phyloP scores from a whole-genome alignment of 2,113 vertebrate species.

The Anoura caudifer region DNA sequence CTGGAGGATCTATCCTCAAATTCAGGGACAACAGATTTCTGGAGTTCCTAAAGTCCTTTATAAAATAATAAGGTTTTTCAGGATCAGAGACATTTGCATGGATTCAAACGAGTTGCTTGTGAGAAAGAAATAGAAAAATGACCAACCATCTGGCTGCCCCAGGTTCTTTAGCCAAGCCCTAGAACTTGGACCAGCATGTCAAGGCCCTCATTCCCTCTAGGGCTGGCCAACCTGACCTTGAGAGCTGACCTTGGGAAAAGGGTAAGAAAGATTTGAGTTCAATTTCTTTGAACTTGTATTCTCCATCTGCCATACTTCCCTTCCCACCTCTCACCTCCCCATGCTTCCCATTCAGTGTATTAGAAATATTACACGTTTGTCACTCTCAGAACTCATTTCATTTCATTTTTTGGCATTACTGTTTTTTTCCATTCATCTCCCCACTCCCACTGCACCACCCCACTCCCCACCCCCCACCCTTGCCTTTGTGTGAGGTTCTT shows the following conservation, averaged over 20 bases:
- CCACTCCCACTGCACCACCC: neutral
- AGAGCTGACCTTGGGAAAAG: constrained; percentile 44
- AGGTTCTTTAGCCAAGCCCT: neutral
- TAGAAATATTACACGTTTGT: neutral
- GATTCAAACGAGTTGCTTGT: neutral
- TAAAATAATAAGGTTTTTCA: neutral
- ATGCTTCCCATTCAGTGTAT: neutral
- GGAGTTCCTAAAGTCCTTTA: neutral
- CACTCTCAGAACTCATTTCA: neutral
- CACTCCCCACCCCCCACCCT: neutral
- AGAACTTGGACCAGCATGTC: neutral
- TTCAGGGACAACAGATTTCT: too few relatives aligned
- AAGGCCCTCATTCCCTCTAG: neutral
- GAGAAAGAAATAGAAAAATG: neutral
- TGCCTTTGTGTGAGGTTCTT: neutral
- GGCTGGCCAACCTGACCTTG: constrained; percentile 36
- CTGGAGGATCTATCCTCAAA: neutral
- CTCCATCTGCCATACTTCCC: neutral
- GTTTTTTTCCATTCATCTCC: neutral
- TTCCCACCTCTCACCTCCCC: neutral
- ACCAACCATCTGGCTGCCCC: neutral
- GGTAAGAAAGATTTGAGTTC: neutral
- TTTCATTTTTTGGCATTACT: neutral
- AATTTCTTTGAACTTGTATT: neutral
- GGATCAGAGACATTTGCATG: neutral